Conservation (phyloP, 2,797 vertebrate species). For the Picus viridis region DNA sequence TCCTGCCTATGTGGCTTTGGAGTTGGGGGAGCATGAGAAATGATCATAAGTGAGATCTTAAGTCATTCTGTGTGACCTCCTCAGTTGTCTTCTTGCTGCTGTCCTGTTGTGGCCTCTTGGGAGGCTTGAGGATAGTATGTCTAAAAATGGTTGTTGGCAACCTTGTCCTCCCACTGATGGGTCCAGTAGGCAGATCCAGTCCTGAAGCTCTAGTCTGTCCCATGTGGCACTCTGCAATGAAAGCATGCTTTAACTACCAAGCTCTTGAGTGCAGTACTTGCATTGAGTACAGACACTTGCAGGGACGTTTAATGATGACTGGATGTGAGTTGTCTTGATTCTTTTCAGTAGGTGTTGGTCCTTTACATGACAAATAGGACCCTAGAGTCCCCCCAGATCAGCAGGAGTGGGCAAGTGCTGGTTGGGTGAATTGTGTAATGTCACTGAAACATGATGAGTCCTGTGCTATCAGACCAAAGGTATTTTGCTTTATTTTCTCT, state of each 20-base stretch:
- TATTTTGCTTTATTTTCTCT: background rate
- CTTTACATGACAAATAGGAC: background rate
- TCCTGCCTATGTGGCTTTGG: background rate
- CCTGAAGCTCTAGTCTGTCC: background rate
- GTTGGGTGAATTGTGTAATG: background rate
- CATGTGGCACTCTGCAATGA: background rate
- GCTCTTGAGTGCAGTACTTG: background rate
- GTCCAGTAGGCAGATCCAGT: background rate
- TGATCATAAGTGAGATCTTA: background rate
- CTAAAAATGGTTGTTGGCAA: accelerated
- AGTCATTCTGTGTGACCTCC: background rate
- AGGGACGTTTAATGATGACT: accelerated
- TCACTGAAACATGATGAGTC: background rate
- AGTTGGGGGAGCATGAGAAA: background rate
- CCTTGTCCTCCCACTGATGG: background rate
- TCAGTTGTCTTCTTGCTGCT: background rate
- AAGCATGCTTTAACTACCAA: background rate
- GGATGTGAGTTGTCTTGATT: background rate
- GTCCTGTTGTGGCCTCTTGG: background rate
- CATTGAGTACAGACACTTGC: background rate
- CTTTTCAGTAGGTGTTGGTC: background rate
- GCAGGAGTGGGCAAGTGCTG: background rate
- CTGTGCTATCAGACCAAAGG: background rate
- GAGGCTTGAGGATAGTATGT: background rate
- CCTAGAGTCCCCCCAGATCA: background rate